phyloP scores from a whole-genome alignment of 2,797 vertebrate species.

The Mustela erminea region DNA sequence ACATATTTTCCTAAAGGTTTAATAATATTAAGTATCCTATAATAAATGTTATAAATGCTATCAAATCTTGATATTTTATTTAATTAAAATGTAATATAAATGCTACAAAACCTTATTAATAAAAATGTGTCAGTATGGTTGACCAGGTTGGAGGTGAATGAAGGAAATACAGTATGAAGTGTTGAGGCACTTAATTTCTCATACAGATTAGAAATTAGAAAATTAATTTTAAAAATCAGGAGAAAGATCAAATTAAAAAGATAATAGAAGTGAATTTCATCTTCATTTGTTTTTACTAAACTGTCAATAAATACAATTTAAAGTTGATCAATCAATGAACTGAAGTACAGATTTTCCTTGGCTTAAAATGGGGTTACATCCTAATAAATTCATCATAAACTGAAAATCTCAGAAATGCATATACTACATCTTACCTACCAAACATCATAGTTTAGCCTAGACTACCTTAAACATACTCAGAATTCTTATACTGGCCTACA shows the following conservation, averaged over 20 bases:
- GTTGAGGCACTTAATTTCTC: not conserved
- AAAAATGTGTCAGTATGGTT: not conserved
- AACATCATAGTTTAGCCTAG: not conserved
- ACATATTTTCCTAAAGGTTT: not conserved
- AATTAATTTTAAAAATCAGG: not conserved
- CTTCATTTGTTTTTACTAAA: not conserved
- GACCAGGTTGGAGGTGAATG: not conserved
- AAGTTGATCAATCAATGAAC: not conserved
- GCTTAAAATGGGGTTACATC: not conserved
- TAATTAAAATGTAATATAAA: slow-evolving; percentile 7
- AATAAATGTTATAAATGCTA: not conserved
- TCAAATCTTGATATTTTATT: not conserved
- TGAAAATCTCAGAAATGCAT: not conserved
- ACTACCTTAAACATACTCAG: not conserved
- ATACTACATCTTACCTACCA: not conserved
- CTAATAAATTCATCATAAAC: not conserved
- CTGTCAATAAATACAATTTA: not conserved
- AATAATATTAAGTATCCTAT: not conserved
- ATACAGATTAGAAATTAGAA: not conserved
- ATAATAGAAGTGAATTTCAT: not conserved
- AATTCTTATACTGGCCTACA: not conserved
- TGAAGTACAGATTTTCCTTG: not conserved
- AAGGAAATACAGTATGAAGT: not conserved
- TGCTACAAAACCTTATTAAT: not conserved
- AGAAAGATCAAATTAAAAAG: not conserved